phyloP scores from a whole-genome alignment of 1,140 invertebrate genomes.

The Zaprionus lachaisei region DNA sequence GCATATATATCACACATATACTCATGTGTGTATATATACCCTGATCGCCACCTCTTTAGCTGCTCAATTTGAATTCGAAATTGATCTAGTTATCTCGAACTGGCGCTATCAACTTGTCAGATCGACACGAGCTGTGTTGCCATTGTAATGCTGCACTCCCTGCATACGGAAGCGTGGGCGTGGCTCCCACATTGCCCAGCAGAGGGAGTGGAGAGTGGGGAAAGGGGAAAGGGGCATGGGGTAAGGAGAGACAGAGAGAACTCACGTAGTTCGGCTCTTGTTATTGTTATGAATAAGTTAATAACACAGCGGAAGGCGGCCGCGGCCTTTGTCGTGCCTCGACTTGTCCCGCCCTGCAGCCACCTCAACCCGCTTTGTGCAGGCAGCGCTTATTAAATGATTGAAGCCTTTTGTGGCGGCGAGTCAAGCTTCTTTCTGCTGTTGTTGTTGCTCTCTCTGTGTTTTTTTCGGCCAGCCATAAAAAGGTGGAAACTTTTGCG shows the following conservation, averaged over 20 bases:
- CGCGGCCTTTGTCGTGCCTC: conserved; percentile 77
- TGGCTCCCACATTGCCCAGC: background rate
- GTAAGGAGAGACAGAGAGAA: background rate
- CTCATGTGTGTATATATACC: background rate
- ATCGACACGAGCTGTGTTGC: conserved; percentile 4
- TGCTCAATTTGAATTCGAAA: background rate
- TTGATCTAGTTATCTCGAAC: conserved; percentile 5
- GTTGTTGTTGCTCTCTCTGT: background rate
- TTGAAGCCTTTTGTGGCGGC: conserved; percentile 59
- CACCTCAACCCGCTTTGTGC: conserved; percentile 10
- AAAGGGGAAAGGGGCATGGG: background rate
- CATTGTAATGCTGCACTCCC: background rate
- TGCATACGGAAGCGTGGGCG: conserved; percentile 17
- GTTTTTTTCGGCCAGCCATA: conserved; percentile 45
- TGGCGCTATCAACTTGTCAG: conserved; percentile 10
- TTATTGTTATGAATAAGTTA: conserved; percentile 84
- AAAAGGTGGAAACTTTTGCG: conserved; percentile 69
- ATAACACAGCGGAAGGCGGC: conserved; percentile 83
- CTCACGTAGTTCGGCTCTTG: conserved; percentile 19
- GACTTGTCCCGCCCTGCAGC: conserved; percentile 32
- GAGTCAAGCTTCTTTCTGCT: conserved; percentile 30
- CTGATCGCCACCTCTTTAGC: background rate
- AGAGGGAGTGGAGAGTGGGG: background rate
- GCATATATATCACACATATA: background rate
- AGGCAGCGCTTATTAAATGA: conserved; percentile 77